phyloP scores from a whole-genome alignment of 2,113 vertebrate genomes.

The Octodon degus region DNA sequence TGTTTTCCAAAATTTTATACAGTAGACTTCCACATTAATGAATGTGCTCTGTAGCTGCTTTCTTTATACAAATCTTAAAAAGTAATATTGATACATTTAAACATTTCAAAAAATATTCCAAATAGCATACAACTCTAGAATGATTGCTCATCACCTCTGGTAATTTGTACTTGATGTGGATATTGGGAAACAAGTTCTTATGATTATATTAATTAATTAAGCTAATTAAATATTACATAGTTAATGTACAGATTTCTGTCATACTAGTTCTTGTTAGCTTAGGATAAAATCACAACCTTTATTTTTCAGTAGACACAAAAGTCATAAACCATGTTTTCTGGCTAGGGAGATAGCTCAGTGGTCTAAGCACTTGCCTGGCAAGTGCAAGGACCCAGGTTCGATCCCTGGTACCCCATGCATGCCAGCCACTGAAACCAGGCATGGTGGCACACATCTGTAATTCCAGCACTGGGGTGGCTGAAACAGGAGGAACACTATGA shows the following conservation, averaged over 20 bases:
- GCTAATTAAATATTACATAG: slow-evolving; percentile 44
- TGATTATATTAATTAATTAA: slow-evolving; percentile 62
- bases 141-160: background rate
- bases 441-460: too few relatives aligned
- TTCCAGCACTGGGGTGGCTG: too few relatives aligned
- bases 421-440: too few relatives aligned
- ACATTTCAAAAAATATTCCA: slow-evolving; percentile 50
- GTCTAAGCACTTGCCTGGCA: too few relatives aligned
- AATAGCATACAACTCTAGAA: slow-evolving; percentile 23
- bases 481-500: too few relatives aligned
- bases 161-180: slow-evolving; percentile 27
- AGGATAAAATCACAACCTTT: slow-evolving; percentile 35
- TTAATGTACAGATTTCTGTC: slow-evolving; percentile 50
- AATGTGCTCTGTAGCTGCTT: background rate
- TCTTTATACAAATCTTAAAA: slow-evolving; percentile 39
- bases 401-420: too few relatives aligned
- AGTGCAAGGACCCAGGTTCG: too few relatives aligned
- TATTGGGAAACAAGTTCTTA: slow-evolving; percentile 46
- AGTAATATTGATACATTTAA: slow-evolving; percentile 12
- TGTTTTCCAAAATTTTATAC: slow-evolving; percentile 34
- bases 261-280: background rate
- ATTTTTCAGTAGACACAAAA: slow-evolving; percentile 49
- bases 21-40: background rate
- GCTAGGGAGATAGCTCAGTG: too few relatives aligned
- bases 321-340: background rate